Evolutionary conservation across 2,113 vertebrate genomes (phyloP).

Genomic region (Cynopterus brachyotis): DNA sequence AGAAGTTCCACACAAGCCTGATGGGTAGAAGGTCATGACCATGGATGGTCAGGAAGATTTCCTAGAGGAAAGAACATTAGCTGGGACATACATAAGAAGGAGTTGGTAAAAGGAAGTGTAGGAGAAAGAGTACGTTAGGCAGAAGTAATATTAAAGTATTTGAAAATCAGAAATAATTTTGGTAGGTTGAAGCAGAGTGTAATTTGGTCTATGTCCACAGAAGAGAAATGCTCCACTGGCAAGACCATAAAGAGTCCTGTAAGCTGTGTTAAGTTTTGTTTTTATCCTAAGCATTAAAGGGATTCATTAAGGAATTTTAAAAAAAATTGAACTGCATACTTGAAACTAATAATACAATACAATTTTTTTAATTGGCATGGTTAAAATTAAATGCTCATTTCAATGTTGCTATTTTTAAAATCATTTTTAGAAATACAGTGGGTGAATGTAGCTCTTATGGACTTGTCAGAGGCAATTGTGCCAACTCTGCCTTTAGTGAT

Average conservation of each 20-base stretch:
- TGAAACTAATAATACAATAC: too few species aligned
- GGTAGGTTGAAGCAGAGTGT: background rate
- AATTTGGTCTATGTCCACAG: background rate
- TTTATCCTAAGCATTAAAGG: background rate
- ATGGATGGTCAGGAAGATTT: background rate
- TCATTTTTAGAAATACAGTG: background rate
- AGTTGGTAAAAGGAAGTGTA: background rate
- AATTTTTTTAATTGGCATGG: background rate
- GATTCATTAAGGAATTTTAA: background rate
- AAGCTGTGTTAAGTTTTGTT: background rate
- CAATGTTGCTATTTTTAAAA: background rate
- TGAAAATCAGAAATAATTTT: background rate
- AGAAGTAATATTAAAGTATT: background rate
- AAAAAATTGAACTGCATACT: background rate
- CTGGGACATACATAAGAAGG: background rate
- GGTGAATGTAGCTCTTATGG: background rate
- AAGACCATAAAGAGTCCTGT: background rate
- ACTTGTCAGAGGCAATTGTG: background rate
- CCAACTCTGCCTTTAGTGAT: background rate
- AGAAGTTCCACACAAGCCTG: background rate
- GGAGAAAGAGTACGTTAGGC: background rate
- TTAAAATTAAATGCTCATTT: slow-evolving; percentile 24
- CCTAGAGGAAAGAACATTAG: background rate
- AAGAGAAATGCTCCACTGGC: background rate
- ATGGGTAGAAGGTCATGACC: too few species aligned